Conservation (phyloP, 1,140 invertebrate species). For the Brevipalpus yothersi region DNA sequence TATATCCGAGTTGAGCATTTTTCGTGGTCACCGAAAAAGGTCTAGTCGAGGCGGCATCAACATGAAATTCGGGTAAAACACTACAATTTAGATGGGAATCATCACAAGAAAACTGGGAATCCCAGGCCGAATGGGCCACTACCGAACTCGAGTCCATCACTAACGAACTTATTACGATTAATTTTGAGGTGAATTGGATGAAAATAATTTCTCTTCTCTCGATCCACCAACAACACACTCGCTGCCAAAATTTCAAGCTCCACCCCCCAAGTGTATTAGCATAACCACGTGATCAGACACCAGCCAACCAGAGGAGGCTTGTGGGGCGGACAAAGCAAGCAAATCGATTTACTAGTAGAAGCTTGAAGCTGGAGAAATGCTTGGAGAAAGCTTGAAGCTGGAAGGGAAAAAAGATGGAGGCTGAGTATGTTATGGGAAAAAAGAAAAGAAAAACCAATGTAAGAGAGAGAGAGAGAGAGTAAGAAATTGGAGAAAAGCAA, state of each 20-base stretch:
- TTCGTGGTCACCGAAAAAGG: conserved; percentile 4
- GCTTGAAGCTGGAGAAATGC: too few species aligned
- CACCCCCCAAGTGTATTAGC: conserved; percentile 24
- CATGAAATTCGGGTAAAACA: conserved; percentile 21
- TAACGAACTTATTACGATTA: conserved; percentile 61
- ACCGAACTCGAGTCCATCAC: conserved; percentile 42
- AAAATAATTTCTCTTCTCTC: conserved; percentile 20
- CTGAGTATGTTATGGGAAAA: too few species aligned
- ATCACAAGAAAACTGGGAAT: conserved; percentile 71
- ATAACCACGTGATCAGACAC: conserved; percentile 27
- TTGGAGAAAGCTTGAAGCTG: too few species aligned
- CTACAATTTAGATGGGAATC: too few species aligned
- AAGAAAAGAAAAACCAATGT: too few species aligned
- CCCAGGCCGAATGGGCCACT: conserved; percentile 31
- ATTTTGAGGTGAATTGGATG: conserved; percentile 26
- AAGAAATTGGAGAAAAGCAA: too few species aligned
- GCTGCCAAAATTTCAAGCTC: conserved; percentile 14
- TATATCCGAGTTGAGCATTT: not conserved
- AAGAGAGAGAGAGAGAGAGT: too few species aligned
- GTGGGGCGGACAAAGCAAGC: too few species aligned
- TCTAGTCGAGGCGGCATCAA: conserved; percentile 1
- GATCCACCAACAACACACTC: conserved; percentile 13
- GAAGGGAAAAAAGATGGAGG: too few species aligned
- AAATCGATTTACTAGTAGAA: too few species aligned
- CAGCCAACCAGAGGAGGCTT: conserved; percentile 23